A percentile compares a stretch with the other conserved stretches of the same genome.
Conservation (phyloP, 2,797 vertebrate species). For the Odontamblyopus rebecca region DNA sequence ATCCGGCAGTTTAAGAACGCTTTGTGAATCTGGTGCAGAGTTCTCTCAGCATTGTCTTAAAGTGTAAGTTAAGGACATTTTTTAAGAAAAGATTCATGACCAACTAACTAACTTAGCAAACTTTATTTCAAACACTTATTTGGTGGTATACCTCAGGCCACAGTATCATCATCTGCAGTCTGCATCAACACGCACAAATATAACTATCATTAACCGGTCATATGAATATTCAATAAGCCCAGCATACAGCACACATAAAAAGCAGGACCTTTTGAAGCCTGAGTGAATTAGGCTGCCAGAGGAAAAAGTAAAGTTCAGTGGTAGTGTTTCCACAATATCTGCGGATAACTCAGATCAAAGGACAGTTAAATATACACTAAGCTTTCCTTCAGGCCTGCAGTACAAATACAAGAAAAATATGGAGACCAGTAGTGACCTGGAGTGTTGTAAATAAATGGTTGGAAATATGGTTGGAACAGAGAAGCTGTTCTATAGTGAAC, state of each 20-base stretch:
- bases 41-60: no score
- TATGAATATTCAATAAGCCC: not conserved
- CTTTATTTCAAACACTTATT: not conserved
- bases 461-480: constrained; percentile 9
- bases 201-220: not conserved
- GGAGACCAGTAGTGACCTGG: constrained; percentile 19
- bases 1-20: no score
- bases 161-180: not conserved
- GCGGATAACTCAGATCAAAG: constrained; percentile 2
- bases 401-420: not conserved
- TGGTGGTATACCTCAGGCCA: not conserved
- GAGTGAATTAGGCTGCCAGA: not conserved
- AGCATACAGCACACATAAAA: not conserved
- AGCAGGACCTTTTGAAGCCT: not conserved
- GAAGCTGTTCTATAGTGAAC: constrained; percentile 21
- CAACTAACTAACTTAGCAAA: no score
- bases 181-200: not conserved
- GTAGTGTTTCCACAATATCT: not conserved
- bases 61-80: no score
- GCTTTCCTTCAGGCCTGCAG: constrained; percentile 15
- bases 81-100: no score
- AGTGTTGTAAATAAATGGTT: not conserved
- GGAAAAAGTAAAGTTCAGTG: constrained; percentile 10
- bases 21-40: no score
- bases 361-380: constrained; percentile 7